A percentile compares a stretch with the other conserved stretches of the same genome.
Conservation (phyloP, 2,113 vertebrate genomes). For the Reinhardtius hippoglossoides region DNA sequence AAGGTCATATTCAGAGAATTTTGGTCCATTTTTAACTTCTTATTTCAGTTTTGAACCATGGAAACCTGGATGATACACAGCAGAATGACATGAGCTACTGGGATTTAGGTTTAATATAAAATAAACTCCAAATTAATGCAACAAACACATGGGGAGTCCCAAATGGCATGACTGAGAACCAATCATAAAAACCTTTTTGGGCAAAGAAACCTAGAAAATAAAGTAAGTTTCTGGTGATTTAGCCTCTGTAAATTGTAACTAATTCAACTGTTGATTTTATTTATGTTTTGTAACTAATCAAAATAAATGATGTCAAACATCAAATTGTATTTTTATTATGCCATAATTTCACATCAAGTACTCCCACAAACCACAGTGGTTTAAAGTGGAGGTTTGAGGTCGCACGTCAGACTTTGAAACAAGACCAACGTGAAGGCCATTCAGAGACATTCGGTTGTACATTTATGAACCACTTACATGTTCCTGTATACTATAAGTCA, state of each 20-base stretch:
- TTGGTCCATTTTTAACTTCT: conserved; percentile 24
- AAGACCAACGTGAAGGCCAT: too few relatives aligned
- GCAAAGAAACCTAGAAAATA: conserved; percentile 62
- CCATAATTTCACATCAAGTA: neutral
- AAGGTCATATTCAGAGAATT: conserved; percentile 10
- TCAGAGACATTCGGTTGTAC: too few relatives aligned
- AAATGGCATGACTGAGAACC: conserved; percentile 68
- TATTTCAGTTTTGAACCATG: conserved; percentile 21
- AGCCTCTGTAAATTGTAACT: conserved; percentile 83
- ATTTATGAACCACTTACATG: too few relatives aligned
- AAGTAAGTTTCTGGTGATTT: conserved; percentile 78
- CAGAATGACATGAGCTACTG: conserved; percentile 11
- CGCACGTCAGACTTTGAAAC: neutral
- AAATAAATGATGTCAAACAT: conserved; percentile 84
- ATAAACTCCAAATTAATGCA: conserved; percentile 21
- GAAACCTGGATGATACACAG: conserved; percentile 1
- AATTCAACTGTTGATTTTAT: conserved; percentile 84
- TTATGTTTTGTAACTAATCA: conserved; percentile 87
- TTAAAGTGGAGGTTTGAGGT: neutral
- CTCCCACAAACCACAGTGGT: neutral
- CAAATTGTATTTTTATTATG: conserved; percentile 18
- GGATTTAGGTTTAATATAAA: conserved; percentile 23
- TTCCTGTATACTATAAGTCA: too few relatives aligned
- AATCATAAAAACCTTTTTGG: conserved; percentile 62
- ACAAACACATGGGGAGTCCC: conserved; percentile 57